These are phyloP conservation scores for Achlya flavicornis DNA, from an alignment of 2,888 invertebrate genomes.

Conservation along the genomic window DNA sequence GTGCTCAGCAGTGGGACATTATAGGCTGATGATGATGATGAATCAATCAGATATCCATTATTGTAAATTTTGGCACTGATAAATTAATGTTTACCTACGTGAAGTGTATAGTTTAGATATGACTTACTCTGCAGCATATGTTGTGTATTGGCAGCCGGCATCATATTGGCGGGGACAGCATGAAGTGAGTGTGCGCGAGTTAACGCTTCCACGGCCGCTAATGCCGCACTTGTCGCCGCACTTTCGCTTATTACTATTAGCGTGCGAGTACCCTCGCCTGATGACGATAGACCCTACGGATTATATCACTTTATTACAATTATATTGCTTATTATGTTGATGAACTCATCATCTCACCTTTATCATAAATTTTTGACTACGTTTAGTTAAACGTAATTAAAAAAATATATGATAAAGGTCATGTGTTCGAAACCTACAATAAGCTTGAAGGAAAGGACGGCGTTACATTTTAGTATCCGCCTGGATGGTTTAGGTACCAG, in stretches of 20 bases:
- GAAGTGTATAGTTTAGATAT: not conserved
- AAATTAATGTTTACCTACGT: not conserved
- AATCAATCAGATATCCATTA: too few relatives aligned
- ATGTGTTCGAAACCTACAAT: too few relatives aligned
- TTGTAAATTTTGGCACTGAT: not conserved
- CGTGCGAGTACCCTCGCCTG: conserved; percentile 57
- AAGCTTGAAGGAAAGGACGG: too few relatives aligned
- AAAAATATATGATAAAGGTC: too few relatives aligned
- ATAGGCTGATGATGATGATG: too few relatives aligned
- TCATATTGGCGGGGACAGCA: conserved; percentile 47
- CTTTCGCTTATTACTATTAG: conserved; percentile 50
- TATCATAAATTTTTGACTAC: too few relatives aligned
- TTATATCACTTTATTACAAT: not conserved
- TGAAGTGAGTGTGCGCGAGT: conserved; percentile 45
- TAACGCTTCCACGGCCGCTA: conserved; percentile 60
- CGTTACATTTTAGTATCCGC: too few relatives aligned
- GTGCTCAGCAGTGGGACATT: too few relatives aligned
- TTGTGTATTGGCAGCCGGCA: conserved; percentile 42
- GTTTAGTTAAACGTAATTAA: too few relatives aligned
- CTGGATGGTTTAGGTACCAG: too few relatives aligned
- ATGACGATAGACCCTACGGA: conserved; percentile 52
- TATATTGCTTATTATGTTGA: too few relatives aligned
- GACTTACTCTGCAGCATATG: conserved; percentile 54
- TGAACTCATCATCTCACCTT: too few relatives aligned
- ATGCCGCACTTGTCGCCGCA: conserved; percentile 35